Evolutionary conservation across 2,113 vertebrate genomes (phyloP).

Genomic region (Taxidea taxus): DNA sequence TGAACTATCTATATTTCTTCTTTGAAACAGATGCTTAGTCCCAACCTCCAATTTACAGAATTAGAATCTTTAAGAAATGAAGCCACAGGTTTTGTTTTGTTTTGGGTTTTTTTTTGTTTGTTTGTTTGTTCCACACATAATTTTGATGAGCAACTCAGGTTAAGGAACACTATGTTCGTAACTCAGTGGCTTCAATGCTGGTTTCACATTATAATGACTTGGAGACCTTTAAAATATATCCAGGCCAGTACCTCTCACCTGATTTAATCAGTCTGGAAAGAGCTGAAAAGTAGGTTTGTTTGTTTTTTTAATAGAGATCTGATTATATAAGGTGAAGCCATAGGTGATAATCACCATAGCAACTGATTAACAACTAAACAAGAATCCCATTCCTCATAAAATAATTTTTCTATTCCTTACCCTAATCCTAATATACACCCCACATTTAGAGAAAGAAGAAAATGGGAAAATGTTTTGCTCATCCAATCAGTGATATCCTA

Average conservation of each 20-base stretch:
- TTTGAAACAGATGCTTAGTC: neutral
- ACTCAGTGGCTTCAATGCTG: neutral
- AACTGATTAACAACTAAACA: neutral
- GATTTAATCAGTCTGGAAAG: neutral
- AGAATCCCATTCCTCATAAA: neutral
- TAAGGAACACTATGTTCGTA: neutral
- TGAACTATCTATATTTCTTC: neutral
- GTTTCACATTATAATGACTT: neutral
- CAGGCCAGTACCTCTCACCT: neutral
- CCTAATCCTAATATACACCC: neutral
- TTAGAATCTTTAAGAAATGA: constrained; percentile 2
- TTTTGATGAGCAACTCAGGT: neutral
- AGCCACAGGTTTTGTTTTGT: neutral
- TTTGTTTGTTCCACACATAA: neutral
- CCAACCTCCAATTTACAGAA: neutral
- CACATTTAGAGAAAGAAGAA: neutral
- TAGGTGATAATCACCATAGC: neutral
- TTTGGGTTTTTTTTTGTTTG: too few species aligned
- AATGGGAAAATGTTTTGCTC: neutral
- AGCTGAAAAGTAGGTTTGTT: neutral
- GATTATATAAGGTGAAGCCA: neutral
- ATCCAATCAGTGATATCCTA: neutral
- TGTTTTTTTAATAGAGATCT: neutral
- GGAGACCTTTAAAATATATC: neutral
- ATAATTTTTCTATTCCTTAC: neutral